Evolutionary conservation across 2,113 vertebrate genomes (phyloP), one percentile per base, ranked within the genome.

Genomic region (Crotalus horridus): DNA sequence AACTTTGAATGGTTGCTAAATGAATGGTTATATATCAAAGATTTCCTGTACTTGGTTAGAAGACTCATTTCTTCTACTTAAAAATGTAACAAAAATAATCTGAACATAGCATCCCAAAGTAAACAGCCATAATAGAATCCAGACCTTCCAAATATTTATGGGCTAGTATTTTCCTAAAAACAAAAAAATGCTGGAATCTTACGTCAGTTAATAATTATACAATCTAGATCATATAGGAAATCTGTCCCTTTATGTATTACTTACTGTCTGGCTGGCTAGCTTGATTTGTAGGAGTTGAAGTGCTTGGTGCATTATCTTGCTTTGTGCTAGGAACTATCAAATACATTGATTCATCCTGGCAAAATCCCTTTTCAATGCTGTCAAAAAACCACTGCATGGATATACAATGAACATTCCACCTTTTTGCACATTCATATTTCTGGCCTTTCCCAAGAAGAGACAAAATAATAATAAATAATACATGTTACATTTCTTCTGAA

Each of bases 371-470:
- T 93, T 99, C 98, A 58, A 99, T 98, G 96, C 99, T 99, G 96
- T 99, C 98, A 97, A 98, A 99, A 95, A 99, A 98, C 99, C 99
- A 99, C 90, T 98, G 98, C 26, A 98, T 93, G 39, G 99, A 98
- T 93, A 99, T 98, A 91, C 99, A 99, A 90, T 98, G 99, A 86
- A 99, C 98, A 13, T 99, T 99, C 99, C 99, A 99, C 94, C 98
- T 99, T 93, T 94, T 98, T 15, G 99, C 99, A 96, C 99, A 99
- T 96, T 99, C 99, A 23, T 99, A 99, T 96, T 99, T 99, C 96
- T 99, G 99, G 96, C 99, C 99, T 99, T 95, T 74, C 26, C 92
- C 58, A 91, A 11, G 11, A 2, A 96, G 93, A 95, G 87, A 89
- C 23, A 92, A 61, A 39, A 39, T 39, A 90, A 33, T 91, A 64